Evolutionary conservation across 2,797 vertebrate genomes (phyloP).

Genomic region (Trachops cirrhosus): DNA sequence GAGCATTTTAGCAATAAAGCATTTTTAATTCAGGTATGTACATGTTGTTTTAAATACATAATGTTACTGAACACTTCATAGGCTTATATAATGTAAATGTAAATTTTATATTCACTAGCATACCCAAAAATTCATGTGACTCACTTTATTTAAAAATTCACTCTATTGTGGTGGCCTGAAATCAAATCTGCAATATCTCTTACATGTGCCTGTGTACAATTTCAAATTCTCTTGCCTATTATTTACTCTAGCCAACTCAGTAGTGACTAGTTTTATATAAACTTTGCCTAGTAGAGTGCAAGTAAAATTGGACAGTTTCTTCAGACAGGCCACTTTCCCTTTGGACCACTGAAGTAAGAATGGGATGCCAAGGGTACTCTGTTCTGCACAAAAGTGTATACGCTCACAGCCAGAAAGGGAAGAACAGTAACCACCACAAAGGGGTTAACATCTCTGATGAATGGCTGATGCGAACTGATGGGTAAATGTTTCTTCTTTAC

Average conservation of each 20-base stretch:
- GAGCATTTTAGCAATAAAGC: neutral
- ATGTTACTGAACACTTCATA: neutral
- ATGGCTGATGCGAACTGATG: neutral
- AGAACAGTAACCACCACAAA: neutral
- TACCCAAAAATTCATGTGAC: neutral
- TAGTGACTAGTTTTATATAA: neutral
- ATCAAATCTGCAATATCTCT: neutral
- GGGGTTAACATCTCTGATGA: neutral
- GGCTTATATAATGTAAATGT: neutral
- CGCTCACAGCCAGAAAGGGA: neutral
- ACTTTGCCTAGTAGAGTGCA: neutral
- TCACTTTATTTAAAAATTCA: neutral
- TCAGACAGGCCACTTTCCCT: neutral
- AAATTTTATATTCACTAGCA: neutral
- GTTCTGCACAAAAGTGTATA: accelerated
- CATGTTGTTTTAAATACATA: neutral
- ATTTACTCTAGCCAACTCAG: neutral
- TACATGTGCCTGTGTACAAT: neutral
- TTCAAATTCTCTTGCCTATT: neutral
- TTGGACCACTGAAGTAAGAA: neutral
- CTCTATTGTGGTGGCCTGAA: neutral
- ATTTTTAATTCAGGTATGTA: neutral
- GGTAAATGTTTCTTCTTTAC: neutral
- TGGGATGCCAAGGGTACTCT: neutral
- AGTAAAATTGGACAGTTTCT: neutral